A percentile compares a stretch with the other conserved stretches of the same genome.
These are phyloP conservation scores for Charadrius vociferus DNA, from an alignment of 2,113 vertebrate species.

Conservation along the genomic window DNA sequence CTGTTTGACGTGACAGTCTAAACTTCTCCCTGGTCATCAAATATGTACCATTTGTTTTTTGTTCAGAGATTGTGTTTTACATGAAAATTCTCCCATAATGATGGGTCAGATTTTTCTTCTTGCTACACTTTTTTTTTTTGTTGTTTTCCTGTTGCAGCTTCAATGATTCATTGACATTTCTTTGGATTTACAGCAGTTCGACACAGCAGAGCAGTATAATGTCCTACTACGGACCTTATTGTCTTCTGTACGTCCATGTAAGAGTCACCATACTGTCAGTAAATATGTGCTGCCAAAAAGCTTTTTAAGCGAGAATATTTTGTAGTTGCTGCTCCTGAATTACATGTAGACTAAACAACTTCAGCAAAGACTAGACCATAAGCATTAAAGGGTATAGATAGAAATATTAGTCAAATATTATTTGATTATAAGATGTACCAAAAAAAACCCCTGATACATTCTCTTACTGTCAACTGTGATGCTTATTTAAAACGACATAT, in stretches of 20 bases:
- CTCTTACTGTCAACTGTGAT: not conserved
- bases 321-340: not conserved
- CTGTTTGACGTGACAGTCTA: not conserved
- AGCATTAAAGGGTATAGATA: not conserved
- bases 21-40: not conserved
- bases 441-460: not conserved
- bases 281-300: not conserved
- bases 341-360: not conserved
- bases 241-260: not conserved
- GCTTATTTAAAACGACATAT: not conserved
- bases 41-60: not conserved
- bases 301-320: not conserved
- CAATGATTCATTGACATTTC: not conserved
- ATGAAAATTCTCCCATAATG: not conserved
- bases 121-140: not conserved
- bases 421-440: not conserved
- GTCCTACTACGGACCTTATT: not conserved
- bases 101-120: not conserved
- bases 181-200: not conserved
- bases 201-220: not conserved
- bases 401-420: not conserved
- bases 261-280: not conserved
- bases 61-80: not conserved
- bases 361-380: not conserved
- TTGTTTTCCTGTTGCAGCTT: not conserved